Evolutionary conservation across 1,140 invertebrate genomes (phyloP), one percentile per base, ranked within the genome.

Genomic region (Plutomurus gul): DNA sequence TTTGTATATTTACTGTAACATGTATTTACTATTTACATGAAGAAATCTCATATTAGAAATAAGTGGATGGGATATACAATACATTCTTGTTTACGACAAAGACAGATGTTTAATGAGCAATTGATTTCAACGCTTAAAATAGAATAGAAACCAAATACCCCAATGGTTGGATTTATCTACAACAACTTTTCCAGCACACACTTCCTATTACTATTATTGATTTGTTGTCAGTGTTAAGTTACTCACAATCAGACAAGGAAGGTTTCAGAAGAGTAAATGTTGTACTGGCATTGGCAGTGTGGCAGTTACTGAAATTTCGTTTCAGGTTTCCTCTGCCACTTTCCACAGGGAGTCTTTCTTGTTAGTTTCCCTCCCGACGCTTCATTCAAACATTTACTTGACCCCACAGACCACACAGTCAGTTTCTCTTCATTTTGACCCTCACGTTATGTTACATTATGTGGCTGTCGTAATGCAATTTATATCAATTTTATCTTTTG

Each of bases 291-390:
- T n/a, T n/a, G n/a, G 16, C 27, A 65, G 56, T 30, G 27, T 33
- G 56, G 56, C 36, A 65, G 27, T 33, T 33, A 65, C 30, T 27
- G 56, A 65, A 65, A 33, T 65, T 65, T 65, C 25, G 27, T 27
- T 33, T 33, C 56, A 30, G 27, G 27, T 65, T 65, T 65, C 16
- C 27, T n/a, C 56, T 65, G 56, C 36, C 27, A 65, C 27, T 36
- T 30, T 65, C 56, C 16, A 65, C 56, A n/a, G 56, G 47, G 56
- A 65, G 36, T 65, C 56, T 65, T 65, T 33, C 25, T 65, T 65
- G 56, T 65, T 65, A 65, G 30, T 36, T 65, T 65, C 56, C 56
- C 56, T 65, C 56, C 56, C 36, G 56, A 65, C 30, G 56, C 56
- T 11, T 65, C 56, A 13, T 43, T 13, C 7, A 43, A n/a, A 43